Conservation (phyloP, 2,113 vertebrate species). For the Melanerpes aurifrons region DNA sequence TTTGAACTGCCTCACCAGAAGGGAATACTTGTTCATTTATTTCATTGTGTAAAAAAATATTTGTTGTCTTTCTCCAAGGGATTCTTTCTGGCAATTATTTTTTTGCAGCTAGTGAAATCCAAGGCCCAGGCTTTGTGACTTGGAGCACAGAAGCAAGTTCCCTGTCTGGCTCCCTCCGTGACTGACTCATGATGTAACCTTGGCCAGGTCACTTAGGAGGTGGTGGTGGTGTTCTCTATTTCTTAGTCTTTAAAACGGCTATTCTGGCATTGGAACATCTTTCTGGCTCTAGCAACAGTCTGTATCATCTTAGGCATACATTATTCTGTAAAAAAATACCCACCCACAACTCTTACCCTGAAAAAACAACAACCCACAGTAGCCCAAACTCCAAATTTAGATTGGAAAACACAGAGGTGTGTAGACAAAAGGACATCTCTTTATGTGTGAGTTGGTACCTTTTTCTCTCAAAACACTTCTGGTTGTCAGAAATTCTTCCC, state of each 20-base stretch:
- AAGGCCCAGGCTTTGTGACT: not conserved
- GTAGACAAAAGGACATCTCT: slow-evolving; percentile 8
- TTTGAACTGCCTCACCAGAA: not conserved
- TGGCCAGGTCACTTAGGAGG: not conserved
- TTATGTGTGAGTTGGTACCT: not conserved
- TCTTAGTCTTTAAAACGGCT: not conserved
- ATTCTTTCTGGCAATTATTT: not conserved
- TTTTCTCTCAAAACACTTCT: not conserved
- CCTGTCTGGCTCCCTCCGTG: not conserved
- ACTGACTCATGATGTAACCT: not conserved
- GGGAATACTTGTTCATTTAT: not conserved
- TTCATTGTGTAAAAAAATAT: too few species aligned
- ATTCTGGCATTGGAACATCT: slow-evolving; percentile 30
- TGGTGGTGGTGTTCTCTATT: not conserved
- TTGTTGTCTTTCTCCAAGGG: not conserved
- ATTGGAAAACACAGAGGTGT: not conserved
- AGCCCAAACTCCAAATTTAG: slow-evolving; percentile 41
- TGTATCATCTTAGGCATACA: not conserved
- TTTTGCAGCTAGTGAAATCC: not conserved
- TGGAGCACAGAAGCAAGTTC: not conserved
- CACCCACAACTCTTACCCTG: slow-evolving; percentile 35
- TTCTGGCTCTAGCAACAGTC: slow-evolving; percentile 25
- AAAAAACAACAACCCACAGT: slow-evolving; percentile 11
- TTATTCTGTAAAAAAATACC: slow-evolving; percentile 55
- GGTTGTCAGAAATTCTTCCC: not conserved